Conservation (phyloP, 1,140 invertebrate genomes). For the Diachasmimorpha longicaudata region DNA sequence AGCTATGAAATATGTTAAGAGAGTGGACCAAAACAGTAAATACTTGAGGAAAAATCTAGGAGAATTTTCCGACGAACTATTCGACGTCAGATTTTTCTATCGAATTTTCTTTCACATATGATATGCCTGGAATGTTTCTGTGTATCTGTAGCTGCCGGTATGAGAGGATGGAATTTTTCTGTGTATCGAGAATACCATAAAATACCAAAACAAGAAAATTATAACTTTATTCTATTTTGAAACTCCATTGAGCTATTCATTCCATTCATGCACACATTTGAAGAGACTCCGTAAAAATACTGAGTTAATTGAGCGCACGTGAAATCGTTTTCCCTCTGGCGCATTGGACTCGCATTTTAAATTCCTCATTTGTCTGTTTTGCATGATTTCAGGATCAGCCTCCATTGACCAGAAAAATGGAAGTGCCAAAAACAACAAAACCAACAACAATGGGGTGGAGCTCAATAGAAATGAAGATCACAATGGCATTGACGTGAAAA, state of each 20-base stretch:
- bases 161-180: background rate
- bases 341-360: too few relatives aligned
- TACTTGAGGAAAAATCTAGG: too few relatives aligned
- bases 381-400: conserved; percentile 46
- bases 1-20: too few relatives aligned
- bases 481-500: conserved; percentile 34
- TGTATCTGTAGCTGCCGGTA: too few relatives aligned
- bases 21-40: too few relatives aligned
- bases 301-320: background rate
- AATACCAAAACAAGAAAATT: background rate
- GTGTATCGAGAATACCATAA: background rate
- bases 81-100: too few relatives aligned
- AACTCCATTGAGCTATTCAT: background rate
- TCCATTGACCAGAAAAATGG: conserved; percentile 59
- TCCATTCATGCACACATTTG: background rate
- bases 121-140: too few relatives aligned
- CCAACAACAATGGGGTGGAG: conserved; percentile 57
- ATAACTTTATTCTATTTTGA: background rate
- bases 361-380: background rate
- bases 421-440: conserved; percentile 55
- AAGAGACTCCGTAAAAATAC: background rate
- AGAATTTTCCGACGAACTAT: too few relatives aligned
- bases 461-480: conserved; percentile 55
- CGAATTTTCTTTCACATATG: too few relatives aligned
- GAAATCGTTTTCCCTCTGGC: background rate